phyloP scores from a whole-genome alignment of 2,797 vertebrate genomes.

The Ctenosaura bakeri region DNA sequence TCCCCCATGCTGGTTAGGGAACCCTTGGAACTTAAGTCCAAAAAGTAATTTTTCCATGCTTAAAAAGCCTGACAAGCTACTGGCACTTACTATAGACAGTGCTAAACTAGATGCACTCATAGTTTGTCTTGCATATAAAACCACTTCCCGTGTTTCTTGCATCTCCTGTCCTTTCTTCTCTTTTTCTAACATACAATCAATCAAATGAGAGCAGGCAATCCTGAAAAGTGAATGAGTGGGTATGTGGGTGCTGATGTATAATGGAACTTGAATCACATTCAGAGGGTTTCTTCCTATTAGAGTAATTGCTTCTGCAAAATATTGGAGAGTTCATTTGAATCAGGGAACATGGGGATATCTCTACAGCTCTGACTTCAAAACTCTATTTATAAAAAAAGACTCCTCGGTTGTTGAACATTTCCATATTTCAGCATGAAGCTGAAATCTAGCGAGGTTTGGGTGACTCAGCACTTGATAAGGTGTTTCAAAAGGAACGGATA shows the following conservation, averaged over 20 bases:
- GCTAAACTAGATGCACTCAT: not conserved
- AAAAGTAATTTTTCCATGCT: too few relatives aligned
- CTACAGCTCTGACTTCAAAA: not conserved
- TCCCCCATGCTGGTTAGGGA: too few relatives aligned
- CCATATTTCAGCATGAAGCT: not conserved
- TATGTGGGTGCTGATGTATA: not conserved
- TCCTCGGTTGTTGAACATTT: not conserved
- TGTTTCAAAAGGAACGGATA: not conserved
- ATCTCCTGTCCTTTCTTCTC: not conserved
- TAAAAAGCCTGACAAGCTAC: too few relatives aligned
- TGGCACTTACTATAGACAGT: too few relatives aligned
- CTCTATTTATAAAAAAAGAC: not conserved
- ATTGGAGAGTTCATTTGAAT: not conserved
- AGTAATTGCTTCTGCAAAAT: not conserved
- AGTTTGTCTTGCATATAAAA: not conserved
- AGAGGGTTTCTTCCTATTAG: too few relatives aligned
- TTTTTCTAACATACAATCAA: not conserved
- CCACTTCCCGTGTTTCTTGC: not conserved
- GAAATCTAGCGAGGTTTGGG: not conserved
- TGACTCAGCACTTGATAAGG: constrained; percentile 17
- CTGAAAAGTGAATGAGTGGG: not conserved
- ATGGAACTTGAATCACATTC: not conserved
- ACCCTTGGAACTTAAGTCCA: too few relatives aligned
- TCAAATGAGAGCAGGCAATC: not conserved
- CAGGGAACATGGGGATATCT: not conserved